phyloP scores from a whole-genome alignment of 2,113 vertebrate genomes.

The Cryptotis parvus region DNA sequence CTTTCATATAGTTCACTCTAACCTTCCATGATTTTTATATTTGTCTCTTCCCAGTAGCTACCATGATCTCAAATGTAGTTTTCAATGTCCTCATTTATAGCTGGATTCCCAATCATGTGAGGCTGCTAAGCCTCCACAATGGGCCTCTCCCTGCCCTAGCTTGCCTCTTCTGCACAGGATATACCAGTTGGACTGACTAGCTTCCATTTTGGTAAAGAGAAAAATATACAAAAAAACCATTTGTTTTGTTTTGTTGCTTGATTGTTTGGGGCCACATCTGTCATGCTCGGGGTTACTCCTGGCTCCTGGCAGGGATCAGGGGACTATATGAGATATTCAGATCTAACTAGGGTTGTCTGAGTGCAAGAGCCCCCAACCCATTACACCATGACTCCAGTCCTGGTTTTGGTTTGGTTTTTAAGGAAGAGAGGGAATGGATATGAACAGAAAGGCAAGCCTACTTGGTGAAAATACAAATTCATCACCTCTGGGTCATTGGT shows the following conservation, averaged over 20 bases:
- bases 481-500: background rate
- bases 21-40: background rate
- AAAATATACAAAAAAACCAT: background rate
- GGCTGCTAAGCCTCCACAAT: background rate
- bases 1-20: background rate
- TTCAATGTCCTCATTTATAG: background rate
- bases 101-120: background rate
- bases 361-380: too few relatives aligned
- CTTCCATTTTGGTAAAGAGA: background rate
- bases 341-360: too few relatives aligned
- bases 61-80: background rate
- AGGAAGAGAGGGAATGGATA: background rate
- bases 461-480: constrained; percentile 6
- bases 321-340: too few relatives aligned
- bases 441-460: background rate
- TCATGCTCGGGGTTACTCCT: too few relatives aligned
- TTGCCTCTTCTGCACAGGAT: background rate
- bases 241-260: too few relatives aligned
- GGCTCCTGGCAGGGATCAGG: too few relatives aligned
- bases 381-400: too few relatives aligned
- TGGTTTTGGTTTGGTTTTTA: background rate
- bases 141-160: background rate
- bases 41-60: background rate
- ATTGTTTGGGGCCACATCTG: too few relatives aligned
- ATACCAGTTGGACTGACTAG: background rate